A percentile compares a stretch with the other conserved stretches of the same genome.
phyloP scores from a whole-genome alignment of 2,888 invertebrate genomes.

The Tholera decimalis region DNA sequence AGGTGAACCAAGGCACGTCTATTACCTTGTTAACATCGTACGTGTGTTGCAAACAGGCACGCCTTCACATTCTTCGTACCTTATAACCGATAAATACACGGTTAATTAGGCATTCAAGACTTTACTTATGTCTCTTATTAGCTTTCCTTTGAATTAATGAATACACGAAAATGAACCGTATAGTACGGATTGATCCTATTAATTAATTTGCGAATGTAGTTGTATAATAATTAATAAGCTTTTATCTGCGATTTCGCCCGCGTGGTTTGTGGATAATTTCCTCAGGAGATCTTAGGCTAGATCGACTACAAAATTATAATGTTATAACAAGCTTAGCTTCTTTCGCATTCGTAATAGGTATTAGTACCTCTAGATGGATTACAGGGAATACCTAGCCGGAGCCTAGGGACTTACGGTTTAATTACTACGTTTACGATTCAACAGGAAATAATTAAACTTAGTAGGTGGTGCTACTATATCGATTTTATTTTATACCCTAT shows the following conservation, averaged over 20 bases:
- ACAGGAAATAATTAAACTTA: conserved; percentile 15
- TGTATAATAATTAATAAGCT: neutral
- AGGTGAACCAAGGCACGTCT: conserved; percentile 52
- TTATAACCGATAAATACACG: conserved; percentile 22
- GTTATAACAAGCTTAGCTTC: neutral
- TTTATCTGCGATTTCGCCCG: neutral
- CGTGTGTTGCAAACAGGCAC: conserved; percentile 46
- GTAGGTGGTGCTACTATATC: conserved; percentile 1
- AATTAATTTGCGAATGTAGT: neutral
- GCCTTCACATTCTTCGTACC: conserved; percentile 29
- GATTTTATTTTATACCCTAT: conserved; percentile 1
- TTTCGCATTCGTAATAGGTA: neutral
- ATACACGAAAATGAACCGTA: neutral
- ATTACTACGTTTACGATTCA: conserved; percentile 8
- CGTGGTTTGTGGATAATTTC: too few species aligned
- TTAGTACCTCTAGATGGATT: neutral
- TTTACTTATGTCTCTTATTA: neutral
- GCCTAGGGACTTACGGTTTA: neutral
- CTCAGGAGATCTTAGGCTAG: too few species aligned
- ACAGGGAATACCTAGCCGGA: neutral
- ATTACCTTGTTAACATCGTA: conserved; percentile 48
- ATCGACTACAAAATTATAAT: too few species aligned
- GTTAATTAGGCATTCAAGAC: conserved; percentile 20
- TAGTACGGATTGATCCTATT: neutral
- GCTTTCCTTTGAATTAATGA: neutral